Base-by-base conservation (phyloP, 2,888 invertebrate genomes). In the Leptinotarsa peninsularis region DNA sequence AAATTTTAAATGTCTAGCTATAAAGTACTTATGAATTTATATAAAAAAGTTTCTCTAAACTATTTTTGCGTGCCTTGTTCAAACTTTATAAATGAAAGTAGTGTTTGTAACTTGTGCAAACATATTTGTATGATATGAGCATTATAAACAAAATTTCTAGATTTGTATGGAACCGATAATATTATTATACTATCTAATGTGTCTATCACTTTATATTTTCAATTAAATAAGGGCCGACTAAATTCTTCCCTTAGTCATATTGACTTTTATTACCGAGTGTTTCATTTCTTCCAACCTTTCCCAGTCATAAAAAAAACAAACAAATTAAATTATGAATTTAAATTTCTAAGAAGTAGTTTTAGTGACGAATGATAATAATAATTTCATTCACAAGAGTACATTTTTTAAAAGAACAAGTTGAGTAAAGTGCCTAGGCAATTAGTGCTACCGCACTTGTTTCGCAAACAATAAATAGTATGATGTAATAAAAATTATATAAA, bases 131-230 rank as follows among this genome's bases (percentile, higher is more conserved):
- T 78, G 66, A 78, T 80, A 83, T 78, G 81, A 83, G 81, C 81
- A 79, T 79, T 74, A 76, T 78, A 80, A 80, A 82, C 80, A 81
- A 82, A 84, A 85, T 85, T 86, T 86, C 82, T 87, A 87, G 85
- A 87, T 87, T 87, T 86, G 84, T 87, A 87, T 87, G 84, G 83
- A 85, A 86, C 82, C 85, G 83, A 86, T 79, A 81, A 79, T 81
- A 80, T 81, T 81, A 80, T 81, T 80, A 78, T 80, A 81, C 80
- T 81, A 82, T 84, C 82, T 77, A 79, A 81, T 84, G 83, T 86
- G 83, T 85, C 85, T 87, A 85, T 86, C 86, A 87, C 87, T 87
- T 87, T 87, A 87, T 87, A 87, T 87, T 87, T 87, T 87, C 86
- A 87, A 85, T 85, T 86, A 85, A 83, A 86, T 85, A 85, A 84